A percentile compares a stretch with the other conserved stretches of the same genome.
These are phyloP conservation scores for Cacoxenus indagator DNA, from an alignment of 2,888 invertebrate genomes.

Conservation along the genomic window DNA sequence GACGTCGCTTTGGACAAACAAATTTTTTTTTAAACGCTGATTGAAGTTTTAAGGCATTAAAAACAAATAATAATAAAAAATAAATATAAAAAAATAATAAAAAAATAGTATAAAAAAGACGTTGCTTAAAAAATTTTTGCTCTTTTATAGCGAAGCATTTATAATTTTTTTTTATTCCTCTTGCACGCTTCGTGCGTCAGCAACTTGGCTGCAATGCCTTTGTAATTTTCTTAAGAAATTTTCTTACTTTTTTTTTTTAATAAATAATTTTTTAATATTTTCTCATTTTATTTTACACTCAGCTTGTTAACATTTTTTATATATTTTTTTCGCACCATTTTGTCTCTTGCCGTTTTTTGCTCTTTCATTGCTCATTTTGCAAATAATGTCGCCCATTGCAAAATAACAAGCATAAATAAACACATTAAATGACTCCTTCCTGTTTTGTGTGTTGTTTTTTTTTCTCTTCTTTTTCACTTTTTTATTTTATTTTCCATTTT, in stretches of 20 bases:
- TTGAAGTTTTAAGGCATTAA: constrained; percentile 62
- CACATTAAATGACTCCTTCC: constrained; percentile 10
- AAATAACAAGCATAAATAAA: constrained; percentile 40
- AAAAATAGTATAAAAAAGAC: no score
- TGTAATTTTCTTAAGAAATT: neutral
- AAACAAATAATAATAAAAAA: neutral
- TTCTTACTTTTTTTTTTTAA: neutral
- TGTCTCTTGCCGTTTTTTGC: neutral
- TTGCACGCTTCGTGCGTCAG: no score
- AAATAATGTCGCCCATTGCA: constrained; percentile 62
- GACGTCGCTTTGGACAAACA: constrained; percentile 18
- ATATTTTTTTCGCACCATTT: neutral
- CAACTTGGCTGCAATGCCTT: no score
- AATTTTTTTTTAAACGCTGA: constrained; percentile 54
- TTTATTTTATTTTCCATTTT: constrained; percentile 25
- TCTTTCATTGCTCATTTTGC: constrained; percentile 59
- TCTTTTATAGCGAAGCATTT: no score
- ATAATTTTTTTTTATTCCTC: no score
- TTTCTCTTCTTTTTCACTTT: neutral
- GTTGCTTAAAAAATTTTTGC: no score
- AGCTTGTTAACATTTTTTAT: constrained; percentile 9
- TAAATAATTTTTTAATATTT: constrained; percentile 7
- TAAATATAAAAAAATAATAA: neutral
- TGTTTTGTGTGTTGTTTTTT: neutral
- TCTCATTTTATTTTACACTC: neutral